A percentile compares a stretch with the other conserved stretches of the same genome.
Evolutionary conservation across 2,888 invertebrate species (phyloP).

Genomic region (Dasysyrphus albostriatus): DNA sequence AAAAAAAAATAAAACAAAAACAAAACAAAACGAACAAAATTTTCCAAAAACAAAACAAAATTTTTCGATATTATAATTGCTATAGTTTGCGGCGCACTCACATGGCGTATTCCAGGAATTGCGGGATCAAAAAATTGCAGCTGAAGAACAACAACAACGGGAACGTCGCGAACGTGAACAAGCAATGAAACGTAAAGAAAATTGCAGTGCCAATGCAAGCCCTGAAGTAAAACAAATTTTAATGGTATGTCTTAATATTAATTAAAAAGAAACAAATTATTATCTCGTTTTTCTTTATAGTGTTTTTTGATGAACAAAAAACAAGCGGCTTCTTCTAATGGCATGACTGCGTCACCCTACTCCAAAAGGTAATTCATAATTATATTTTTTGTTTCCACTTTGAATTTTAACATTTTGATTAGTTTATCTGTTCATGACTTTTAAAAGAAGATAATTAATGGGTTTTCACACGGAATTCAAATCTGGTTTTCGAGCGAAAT

Average conservation of each 20-base stretch:
- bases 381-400: too few species aligned
- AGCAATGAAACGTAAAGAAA: slow-evolving; percentile 96
- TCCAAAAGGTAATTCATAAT: slow-evolving; percentile 89
- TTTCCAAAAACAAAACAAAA: slow-evolving; percentile 76
- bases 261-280: slow-evolving; percentile 1
- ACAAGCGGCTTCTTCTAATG: slow-evolving; percentile 90
- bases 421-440: too few species aligned
- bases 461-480: too few species aligned
- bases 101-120: slow-evolving; percentile 88
- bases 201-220: slow-evolving; percentile 98
- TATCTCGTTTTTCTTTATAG: slow-evolving; percentile 81
- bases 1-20: slow-evolving; percentile 47
- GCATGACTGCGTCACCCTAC: slow-evolving; percentile 88
- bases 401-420: too few species aligned
- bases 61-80: slow-evolving; percentile 81
- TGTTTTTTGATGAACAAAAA: slow-evolving; percentile 92
- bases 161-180: slow-evolving; percentile 92
- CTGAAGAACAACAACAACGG: slow-evolving; percentile 90
- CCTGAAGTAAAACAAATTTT: slow-evolving; percentile 98
- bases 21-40: slow-evolving; percentile 52
- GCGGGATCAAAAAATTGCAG: slow-evolving; percentile 94
- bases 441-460: too few species aligned
- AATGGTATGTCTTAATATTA: slow-evolving; percentile 86
- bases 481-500: too few species aligned
- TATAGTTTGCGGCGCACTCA: slow-evolving; percentile 84